Conservation (phyloP, 2,888 invertebrate species). For the Hipparchia sbordonii region DNA sequence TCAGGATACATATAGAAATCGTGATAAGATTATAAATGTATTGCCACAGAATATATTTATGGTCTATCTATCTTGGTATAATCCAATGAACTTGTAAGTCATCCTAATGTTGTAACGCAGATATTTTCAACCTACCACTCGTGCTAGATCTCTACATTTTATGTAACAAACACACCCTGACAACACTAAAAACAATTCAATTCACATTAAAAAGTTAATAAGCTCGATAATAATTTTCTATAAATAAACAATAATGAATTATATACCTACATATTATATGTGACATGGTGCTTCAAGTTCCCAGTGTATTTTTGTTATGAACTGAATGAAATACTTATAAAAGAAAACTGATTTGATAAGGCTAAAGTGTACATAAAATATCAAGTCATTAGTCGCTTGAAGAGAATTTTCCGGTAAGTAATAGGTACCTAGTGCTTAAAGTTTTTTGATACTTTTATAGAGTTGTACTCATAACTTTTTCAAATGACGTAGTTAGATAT, state of each 20-base stretch:
- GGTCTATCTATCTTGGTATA: constrained; percentile 46
- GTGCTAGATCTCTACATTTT: constrained; percentile 19
- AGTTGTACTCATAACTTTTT: too few species aligned
- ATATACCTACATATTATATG: neutral
- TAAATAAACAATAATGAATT: constrained; percentile 2
- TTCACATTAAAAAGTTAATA: neutral
- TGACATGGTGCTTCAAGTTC: constrained; percentile 31
- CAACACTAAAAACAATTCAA: neutral
- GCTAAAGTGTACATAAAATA: constrained; percentile 71
- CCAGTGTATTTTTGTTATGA: constrained; percentile 37
- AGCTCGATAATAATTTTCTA: neutral
- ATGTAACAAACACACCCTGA: neutral
- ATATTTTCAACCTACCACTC: constrained; percentile 24
- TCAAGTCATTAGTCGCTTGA: constrained; percentile 81
- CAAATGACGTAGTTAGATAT: too few species aligned
- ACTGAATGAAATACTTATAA: constrained; percentile 22
- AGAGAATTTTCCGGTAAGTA: constrained; percentile 81
- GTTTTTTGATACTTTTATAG: too few species aligned
- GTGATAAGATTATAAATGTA: constrained; percentile 37
- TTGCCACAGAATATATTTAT: too few species aligned
- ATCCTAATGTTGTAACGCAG: constrained; percentile 45
- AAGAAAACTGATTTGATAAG: constrained; percentile 40
- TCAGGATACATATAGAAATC: constrained; percentile 22
- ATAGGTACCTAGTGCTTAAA: neutral
- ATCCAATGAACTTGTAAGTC: constrained; percentile 70